A percentile compares a stretch with the other conserved stretches of the same genome.
These are phyloP conservation scores for Cirrhinus mrigala DNA, from an alignment of 2,797 vertebrate genomes.

Conservation along the genomic window DNA sequence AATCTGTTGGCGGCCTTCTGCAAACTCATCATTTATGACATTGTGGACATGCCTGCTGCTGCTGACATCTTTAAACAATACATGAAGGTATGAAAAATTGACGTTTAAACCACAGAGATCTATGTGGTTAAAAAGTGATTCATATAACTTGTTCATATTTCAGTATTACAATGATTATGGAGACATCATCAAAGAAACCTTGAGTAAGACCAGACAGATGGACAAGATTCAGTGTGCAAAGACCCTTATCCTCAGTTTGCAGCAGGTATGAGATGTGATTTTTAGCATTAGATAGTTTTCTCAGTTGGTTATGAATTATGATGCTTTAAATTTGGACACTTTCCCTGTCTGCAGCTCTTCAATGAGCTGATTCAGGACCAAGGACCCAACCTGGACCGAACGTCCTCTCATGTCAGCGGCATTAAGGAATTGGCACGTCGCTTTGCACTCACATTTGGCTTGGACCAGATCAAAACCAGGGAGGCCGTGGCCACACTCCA, in stretches of 20 bases:
- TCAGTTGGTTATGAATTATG: neutral
- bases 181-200: slow-evolving; percentile 99
- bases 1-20: slow-evolving; percentile 97
- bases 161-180: slow-evolving; percentile 99
- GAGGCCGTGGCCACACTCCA: slow-evolving; percentile 98
- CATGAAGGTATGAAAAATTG: slow-evolving; percentile 91
- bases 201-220: slow-evolving; percentile 98
- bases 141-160: slow-evolving; percentile 19
- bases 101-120: neutral
- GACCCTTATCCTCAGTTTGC: slow-evolving; percentile 98
- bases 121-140: neutral
- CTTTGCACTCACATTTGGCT: slow-evolving; percentile 96
- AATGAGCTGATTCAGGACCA: slow-evolving; percentile 98
- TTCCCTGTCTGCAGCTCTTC: slow-evolving; percentile 83
- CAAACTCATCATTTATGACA: slow-evolving; percentile 98
- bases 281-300: neutral
- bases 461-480: slow-evolving; percentile 99
- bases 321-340: neutral
- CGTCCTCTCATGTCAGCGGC: slow-evolving; percentile 96
- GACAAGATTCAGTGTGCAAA: slow-evolving; percentile 99
- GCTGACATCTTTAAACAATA: slow-evolving; percentile 99
- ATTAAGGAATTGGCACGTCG: slow-evolving; percentile 98
- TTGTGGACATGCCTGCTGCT: slow-evolving; percentile 98
- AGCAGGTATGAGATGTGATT: slow-evolving; percentile 85
- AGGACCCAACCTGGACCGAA: slow-evolving; percentile 95